Base-by-base conservation (phyloP, 1,140 invertebrate species). In the Adoxophyes honmai region DNA sequence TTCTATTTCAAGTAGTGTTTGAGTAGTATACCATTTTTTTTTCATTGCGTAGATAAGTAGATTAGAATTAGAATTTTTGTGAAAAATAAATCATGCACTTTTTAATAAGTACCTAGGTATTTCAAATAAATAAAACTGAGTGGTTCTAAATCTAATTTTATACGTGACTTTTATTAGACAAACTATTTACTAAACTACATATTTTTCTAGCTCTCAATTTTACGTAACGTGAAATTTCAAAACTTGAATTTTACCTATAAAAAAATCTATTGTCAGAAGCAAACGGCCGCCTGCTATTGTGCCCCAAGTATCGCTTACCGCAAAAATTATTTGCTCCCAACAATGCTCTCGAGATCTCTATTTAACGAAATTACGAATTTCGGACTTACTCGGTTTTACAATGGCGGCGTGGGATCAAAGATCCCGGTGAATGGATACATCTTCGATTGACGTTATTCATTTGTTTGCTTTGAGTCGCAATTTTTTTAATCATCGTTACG, bases 291-390 rank as follows among this genome's bases (percentile, higher is more conserved):
- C 78, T 70, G 0, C 71, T 38, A 77, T 83, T 86, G 75, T 86
- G 34, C 51, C 5, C 38, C 62, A 65, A 74, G 75, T 83, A 84
- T 86, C 81, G 71, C 55, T 82, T 84, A 84, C 83, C 83, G 71
- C 83, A 86, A 62, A 81, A 85, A 80, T 81, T 82, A 82, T 78
- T 74, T 66, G 64, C 54, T 34, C 55, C 42, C 66, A 59, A 83
- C 77, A 82, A 83, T 75, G 64, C 63, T 57, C 58, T 56, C 16
- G 62, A 75, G 72, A 70, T 78, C 73, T 80, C 78, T 75, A 79
- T 84, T 86, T 82, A 86, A 86, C 72, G 61, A 81, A 79, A 84
- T 86, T 81, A 86, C 72, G 62, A 70, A 71, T 75, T 78, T 70
- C 54, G 62, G 62, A 68, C 62, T 64, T 70, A 69, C 59, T 11